Conservation (phyloP, 2,113 vertebrate species). For the Passer montanus region DNA sequence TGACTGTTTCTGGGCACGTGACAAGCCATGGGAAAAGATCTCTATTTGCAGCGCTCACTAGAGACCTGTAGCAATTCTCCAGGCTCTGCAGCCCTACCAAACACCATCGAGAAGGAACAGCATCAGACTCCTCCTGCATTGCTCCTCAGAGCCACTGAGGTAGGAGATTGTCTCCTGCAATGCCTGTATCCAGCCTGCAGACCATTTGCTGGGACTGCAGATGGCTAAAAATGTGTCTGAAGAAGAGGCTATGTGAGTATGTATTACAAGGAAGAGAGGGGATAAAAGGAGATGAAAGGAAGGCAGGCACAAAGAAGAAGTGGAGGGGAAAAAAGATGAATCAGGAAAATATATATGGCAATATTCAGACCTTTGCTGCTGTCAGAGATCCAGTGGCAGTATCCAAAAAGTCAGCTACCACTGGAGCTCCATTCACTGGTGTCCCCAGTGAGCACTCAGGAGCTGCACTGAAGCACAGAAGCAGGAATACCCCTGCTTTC, state of each 20-base stretch:
- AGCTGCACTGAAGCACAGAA: not conserved
- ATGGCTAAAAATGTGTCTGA: not conserved
- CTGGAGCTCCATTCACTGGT: not conserved
- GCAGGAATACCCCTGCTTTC: not conserved
- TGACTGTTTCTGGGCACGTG: accelerated
- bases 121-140: not conserved
- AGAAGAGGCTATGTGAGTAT: not conserved
- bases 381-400: not conserved
- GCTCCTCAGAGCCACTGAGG: not conserved
- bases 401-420: not conserved
- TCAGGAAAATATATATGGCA: not conserved
- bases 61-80: not conserved
- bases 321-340: not conserved
- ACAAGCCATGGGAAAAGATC: not conserved
- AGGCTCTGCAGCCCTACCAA: not conserved
- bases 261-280: not conserved
- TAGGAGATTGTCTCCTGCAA: not conserved
- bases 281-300: not conserved
- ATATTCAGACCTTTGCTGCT: not conserved
- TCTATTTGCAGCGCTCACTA: not conserved
- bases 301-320: not conserved
- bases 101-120: not conserved
- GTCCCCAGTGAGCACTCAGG: not conserved
- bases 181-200: not conserved
- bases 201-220: not conserved